phyloP scores from a whole-genome alignment of 2,888 invertebrate species.

The Drosophila antonietae region DNA sequence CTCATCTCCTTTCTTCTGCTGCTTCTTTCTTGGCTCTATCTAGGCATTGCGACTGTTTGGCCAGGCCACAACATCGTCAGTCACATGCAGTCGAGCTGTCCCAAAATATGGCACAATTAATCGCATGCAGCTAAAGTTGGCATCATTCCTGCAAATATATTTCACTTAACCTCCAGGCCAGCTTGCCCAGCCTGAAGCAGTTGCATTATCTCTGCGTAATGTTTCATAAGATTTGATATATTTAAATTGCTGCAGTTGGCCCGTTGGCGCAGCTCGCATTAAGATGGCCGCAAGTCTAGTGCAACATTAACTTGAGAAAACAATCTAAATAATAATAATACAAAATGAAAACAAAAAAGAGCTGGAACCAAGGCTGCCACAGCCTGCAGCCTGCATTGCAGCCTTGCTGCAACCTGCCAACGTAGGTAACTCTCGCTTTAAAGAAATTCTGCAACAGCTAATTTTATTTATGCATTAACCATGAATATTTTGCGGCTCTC shows the following conservation, averaged over 20 bases:
- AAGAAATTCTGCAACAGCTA: conserved; percentile 44
- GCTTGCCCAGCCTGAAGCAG: background rate
- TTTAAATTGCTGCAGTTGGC: conserved; percentile 9
- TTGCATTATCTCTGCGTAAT: background rate
- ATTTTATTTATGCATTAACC: conserved; percentile 63
- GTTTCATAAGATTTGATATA: conserved; percentile 9
- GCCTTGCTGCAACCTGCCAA: conserved; percentile 3
- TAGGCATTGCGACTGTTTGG: conserved; percentile 35
- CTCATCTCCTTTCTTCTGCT: background rate
- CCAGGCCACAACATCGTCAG: background rate
- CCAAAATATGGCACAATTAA: conserved; percentile 35
- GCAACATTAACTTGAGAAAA: conserved; percentile 43
- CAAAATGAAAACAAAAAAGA: background rate
- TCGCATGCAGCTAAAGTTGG: conserved; percentile 17
- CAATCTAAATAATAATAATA: background rate
- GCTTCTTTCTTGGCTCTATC: conserved; percentile 5
- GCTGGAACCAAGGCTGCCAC: conserved; percentile 1
- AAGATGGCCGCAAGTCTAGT: conserved; percentile 20
- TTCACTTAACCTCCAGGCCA: background rate
- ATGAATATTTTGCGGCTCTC: conserved; percentile 32
- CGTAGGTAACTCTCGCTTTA: conserved; percentile 43
- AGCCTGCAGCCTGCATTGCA: background rate
- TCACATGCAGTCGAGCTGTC: conserved; percentile 9
- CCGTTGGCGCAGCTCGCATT: conserved; percentile 18
- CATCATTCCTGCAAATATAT: conserved; percentile 1